These are phyloP conservation scores for Buphagus erythrorhynchus DNA, from an alignment of 2,797 vertebrate species.

Conservation along the genomic window DNA sequence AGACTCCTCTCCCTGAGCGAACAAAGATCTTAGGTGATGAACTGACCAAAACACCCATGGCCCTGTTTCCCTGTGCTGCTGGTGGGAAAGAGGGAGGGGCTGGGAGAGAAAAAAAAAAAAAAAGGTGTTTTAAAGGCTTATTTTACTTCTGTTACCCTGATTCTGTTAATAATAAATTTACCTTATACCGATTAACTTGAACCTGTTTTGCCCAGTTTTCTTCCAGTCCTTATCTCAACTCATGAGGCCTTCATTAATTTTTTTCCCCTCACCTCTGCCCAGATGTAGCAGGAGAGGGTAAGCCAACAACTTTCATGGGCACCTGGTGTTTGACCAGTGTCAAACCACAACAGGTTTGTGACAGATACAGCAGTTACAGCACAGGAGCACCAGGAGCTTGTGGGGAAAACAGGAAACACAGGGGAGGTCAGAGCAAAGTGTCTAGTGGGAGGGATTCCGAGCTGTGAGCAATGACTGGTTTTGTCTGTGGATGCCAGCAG, in stretches of 20 bases:
- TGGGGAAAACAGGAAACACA: background rate
- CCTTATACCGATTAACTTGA: background rate
- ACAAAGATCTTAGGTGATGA: background rate
- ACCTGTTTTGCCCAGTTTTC: background rate
- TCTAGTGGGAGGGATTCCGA: background rate
- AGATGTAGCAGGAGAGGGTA: background rate
- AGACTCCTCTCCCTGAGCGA: background rate
- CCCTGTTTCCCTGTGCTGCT: accelerated
- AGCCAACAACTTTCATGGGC: no score
- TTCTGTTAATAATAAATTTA: background rate
- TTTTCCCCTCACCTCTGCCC: background rate
- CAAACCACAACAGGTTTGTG: background rate
- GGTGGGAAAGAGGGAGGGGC: background rate
- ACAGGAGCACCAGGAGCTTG: background rate
- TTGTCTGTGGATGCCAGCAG: background rate
- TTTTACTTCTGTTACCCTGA: background rate
- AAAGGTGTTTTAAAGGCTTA: background rate
- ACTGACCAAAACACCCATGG: background rate
- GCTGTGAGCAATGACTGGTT: background rate
- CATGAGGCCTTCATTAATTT: background rate
- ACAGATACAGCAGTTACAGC: background rate
- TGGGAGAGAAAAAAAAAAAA: no score
- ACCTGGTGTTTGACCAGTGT: background rate
- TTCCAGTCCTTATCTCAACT: background rate
- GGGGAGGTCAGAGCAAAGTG: background rate